Percentiles rank a stretch among this genome's conserved stretches.
These are phyloP conservation scores for Melozone crissalis DNA, from an alignment of 2,113 vertebrate species.

Conservation along the genomic window DNA sequence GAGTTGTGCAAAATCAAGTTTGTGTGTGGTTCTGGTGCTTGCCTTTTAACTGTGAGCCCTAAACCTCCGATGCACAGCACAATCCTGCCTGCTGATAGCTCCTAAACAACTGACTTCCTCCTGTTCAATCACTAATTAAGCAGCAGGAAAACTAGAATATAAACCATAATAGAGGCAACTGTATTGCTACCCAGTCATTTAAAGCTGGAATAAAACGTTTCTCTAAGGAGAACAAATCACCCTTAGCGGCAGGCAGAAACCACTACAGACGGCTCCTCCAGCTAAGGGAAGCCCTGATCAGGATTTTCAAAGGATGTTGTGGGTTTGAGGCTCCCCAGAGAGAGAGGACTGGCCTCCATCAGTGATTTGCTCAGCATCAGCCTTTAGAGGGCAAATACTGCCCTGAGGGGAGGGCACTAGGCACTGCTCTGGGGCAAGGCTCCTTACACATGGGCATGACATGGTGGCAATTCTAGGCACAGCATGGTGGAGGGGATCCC, in stretches of 20 bases:
- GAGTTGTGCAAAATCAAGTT: neutral
- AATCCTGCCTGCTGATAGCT: fast-evolving
- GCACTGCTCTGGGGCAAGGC: neutral
- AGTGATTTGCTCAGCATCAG: neutral
- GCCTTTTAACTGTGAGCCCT: neutral
- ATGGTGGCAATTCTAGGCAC: neutral
- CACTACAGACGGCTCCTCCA: neutral
- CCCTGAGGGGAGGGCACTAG: neutral
- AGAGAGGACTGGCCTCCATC: neutral
- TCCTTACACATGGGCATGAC: fast-evolving
- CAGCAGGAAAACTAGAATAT: neutral
- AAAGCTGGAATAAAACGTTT: neutral
- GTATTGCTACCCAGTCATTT: neutral
- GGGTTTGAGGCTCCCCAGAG: neutral
- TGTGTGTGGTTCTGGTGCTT: neutral
- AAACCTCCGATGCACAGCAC: neutral
- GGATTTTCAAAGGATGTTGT: neutral
- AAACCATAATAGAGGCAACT: neutral
- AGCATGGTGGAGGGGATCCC: fast-evolving
- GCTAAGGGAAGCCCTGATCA: neutral
- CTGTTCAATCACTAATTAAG: neutral
- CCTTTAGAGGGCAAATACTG: neutral
- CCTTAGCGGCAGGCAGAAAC: neutral
- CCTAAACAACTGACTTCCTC: neutral
- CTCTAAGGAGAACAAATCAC: neutral